Evolutionary conservation across 1,140 invertebrate genomes (phyloP), one percentile per base, ranked within the genome.

Genomic region (Phenacoccus solenopsis): DNA sequence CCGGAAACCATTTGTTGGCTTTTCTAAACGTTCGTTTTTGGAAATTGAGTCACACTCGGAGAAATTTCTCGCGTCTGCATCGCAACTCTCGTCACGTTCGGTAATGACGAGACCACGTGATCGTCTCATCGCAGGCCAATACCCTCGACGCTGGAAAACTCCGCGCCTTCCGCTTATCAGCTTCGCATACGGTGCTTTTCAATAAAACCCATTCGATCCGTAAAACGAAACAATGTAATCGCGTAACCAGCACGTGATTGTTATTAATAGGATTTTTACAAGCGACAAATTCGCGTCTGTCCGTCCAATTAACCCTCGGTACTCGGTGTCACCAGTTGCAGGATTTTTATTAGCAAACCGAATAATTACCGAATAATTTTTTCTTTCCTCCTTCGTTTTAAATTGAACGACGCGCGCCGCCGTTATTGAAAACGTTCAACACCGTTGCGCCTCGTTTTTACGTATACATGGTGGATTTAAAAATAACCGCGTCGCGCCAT

Each of bases 241-340:
- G 59, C 21, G 22, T 64, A 64, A 64, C 22, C 25, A 24, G 59
- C 59, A 64, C 21, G 59, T 24, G 59, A 64, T 64, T 27, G 21
- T 64, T 64, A 27, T 64, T 64, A 64, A 64, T 64, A 64, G 2
- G 59, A 64, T 64, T 64, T 64, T 64, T 64, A 64, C 25, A 64
- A 22, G 59, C 59, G 59, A 64, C 59, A 64, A 64, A 64, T 64
- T 64, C 59, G 59, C 59, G 59, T 64, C 59, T 64, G 59, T 64
- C 59, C 20, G 21, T 64, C 25, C 25, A 64, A 64, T 64, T 64
- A 64, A 64, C 59, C 22, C n/a, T 16, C 25, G 59, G n/a, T n/a
- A n/a, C n/a, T n/a, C n/a, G 20, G 25, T 25, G 59, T 64, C 59
- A 64, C 21, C 59, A 64, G 59, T 64, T 64, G 59, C 59, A 64